phyloP scores from a whole-genome alignment of 2,113 vertebrate genomes.

The Gyps fulvus region DNA sequence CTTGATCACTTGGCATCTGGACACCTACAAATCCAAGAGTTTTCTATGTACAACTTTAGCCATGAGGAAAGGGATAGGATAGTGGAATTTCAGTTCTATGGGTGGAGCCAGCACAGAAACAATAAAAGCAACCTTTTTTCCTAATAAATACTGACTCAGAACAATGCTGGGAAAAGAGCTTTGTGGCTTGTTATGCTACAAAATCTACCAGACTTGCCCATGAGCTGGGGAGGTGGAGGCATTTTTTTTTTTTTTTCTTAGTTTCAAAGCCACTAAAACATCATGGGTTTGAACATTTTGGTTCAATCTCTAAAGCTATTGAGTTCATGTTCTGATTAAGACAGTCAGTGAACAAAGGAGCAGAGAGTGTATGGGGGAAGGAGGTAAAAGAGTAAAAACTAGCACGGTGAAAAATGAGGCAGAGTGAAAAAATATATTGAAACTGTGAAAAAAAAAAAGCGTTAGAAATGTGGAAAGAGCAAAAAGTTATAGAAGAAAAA shows the following conservation, averaged over 20 bases:
- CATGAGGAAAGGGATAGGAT: background rate
- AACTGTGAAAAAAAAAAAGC: background rate
- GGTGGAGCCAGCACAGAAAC: background rate
- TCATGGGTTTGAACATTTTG: background rate
- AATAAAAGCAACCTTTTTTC: background rate
- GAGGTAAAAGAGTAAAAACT: background rate
- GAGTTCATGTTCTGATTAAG: conserved; percentile 20
- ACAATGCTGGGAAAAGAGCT: background rate
- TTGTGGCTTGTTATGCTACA: background rate
- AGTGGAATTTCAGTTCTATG: background rate
- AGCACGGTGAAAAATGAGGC: background rate
- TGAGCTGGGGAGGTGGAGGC: background rate
- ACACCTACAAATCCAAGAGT: background rate
- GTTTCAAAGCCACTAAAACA: background rate
- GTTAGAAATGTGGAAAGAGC: background rate
- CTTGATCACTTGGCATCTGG: background rate
- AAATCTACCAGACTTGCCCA: background rate
- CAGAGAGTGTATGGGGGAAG: background rate
- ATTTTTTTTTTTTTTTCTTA: background rate
- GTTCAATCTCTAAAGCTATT: background rate
- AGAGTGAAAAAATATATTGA: conserved; percentile 8
- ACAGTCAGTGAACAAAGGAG: conserved; percentile 21
- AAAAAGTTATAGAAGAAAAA: background rate
- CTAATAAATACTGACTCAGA: background rate
- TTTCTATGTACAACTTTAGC: background rate